Evolutionary conservation across 1,140 invertebrate genomes (phyloP).

Genomic region (Hylaeus volcanicus): DNA sequence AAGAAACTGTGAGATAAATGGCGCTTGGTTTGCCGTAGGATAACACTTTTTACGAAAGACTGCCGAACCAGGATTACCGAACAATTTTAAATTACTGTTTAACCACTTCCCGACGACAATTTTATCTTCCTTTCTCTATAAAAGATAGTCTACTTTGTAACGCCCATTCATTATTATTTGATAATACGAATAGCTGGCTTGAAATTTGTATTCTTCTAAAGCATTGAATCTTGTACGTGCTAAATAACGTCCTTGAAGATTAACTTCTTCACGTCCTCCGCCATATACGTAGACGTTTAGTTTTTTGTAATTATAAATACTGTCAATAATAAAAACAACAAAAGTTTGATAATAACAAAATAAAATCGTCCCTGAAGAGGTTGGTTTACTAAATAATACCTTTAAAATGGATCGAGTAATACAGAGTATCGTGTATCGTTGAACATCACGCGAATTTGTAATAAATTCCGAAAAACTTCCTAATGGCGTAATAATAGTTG

Average conservation of each 20-base stretch:
- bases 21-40: conserved; percentile 59
- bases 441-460: not conserved
- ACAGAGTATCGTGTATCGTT: not conserved
- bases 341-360: not conserved
- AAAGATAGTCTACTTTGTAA: too few relatives aligned
- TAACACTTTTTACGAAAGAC: conserved; percentile 51
- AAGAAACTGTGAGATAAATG: conserved; percentile 73
- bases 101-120: not conserved
- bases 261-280: too few relatives aligned
- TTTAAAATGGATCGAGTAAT: too few relatives aligned
- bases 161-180: not conserved
- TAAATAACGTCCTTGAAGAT: too few relatives aligned
- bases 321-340: too few relatives aligned
- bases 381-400: too few relatives aligned
- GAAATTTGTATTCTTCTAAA: too few relatives aligned
- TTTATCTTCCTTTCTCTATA: not conserved
- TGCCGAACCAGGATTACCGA: conserved; percentile 25
- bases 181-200: not conserved
- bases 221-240: too few relatives aligned
- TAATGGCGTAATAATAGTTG: not conserved
- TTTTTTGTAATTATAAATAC: too few relatives aligned
- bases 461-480: not conserved
- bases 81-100: conserved; percentile 32
- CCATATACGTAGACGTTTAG: too few relatives aligned
- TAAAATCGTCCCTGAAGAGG: not conserved